Evolutionary conservation across 2,113 vertebrate species (phyloP).

Genomic region (Cochlearius cochlearius): DNA sequence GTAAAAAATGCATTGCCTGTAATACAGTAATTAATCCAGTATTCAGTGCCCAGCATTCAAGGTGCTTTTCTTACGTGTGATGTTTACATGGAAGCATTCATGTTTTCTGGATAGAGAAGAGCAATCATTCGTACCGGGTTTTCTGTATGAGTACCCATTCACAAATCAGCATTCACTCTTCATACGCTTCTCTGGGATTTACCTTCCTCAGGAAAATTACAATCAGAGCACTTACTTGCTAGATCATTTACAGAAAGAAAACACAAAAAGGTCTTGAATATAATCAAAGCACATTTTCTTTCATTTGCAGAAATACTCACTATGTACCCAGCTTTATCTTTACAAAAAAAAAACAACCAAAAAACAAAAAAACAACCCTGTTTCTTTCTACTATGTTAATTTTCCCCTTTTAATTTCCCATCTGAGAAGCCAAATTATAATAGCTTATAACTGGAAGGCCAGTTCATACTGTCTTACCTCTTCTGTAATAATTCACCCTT

Average conservation of each 20-base stretch:
- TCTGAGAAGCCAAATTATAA: slow-evolving; percentile 3
- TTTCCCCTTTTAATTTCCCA: neutral
- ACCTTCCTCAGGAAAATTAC: neutral
- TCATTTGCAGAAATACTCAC: neutral
- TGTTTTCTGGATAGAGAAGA: neutral
- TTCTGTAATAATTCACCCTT: slow-evolving; percentile 8
- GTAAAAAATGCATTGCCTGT: neutral
- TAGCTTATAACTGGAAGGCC: neutral
- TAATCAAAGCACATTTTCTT: neutral
- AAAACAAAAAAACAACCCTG: no score
- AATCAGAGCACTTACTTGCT: neutral
- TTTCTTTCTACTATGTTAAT: neutral
- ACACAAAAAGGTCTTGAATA: neutral
- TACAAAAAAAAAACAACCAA: neutral
- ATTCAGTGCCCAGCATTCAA: neutral
- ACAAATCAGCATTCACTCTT: neutral
- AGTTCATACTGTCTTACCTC: neutral
- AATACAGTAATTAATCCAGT: neutral
- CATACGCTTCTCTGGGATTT: neutral
- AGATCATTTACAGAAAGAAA: neutral
- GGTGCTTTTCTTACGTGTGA: neutral
- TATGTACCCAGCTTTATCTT: neutral
- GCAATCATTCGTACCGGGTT: rapidly evolving
- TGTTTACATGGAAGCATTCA: neutral
- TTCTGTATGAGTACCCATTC: neutral